Evolutionary conservation across 2,797 vertebrate genomes (phyloP).

Genomic region (Chiloscyllium punctatum): DNA sequence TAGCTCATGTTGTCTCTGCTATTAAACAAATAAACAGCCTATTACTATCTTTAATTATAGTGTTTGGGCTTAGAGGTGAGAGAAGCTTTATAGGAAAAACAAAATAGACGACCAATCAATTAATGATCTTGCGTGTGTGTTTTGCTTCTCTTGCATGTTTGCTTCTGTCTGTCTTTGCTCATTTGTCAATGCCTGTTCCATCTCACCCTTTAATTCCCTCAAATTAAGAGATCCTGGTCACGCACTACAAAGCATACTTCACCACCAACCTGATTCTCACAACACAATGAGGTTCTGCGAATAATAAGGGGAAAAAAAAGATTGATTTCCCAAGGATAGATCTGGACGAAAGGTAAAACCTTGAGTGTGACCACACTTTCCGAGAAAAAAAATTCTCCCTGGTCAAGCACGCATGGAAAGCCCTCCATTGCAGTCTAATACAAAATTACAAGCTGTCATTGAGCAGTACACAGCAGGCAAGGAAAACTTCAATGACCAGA

Average conservation of each 20-base stretch:
- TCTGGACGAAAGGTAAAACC: not conserved
- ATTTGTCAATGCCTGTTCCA: not conserved
- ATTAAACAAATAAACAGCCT: constrained; percentile 12
- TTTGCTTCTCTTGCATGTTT: not conserved
- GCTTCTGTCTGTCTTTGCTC: not conserved
- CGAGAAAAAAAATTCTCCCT: not conserved
- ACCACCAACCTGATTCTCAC: not conserved
- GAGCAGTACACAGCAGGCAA: not conserved
- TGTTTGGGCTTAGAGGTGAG: not conserved
- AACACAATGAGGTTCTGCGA: not conserved
- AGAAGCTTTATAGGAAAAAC: constrained; percentile 14
- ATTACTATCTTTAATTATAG: not conserved
- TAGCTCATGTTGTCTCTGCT: not conserved
- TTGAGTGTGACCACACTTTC: not conserved
- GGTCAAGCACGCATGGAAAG: not conserved
- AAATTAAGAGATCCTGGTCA: not conserved
- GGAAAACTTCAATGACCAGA: not conserved
- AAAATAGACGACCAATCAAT: constrained; percentile 22
- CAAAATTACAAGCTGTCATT: constrained; percentile 5
- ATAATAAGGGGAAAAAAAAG: not conserved
- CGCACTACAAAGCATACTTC: not conserved
- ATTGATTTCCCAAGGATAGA: not conserved
- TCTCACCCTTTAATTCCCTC: constrained; percentile 17
- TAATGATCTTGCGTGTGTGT: not conserved
- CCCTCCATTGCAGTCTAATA: not conserved